phyloP scores from a whole-genome alignment of 2,113 vertebrate genomes.

The Rattus rattus region DNA sequence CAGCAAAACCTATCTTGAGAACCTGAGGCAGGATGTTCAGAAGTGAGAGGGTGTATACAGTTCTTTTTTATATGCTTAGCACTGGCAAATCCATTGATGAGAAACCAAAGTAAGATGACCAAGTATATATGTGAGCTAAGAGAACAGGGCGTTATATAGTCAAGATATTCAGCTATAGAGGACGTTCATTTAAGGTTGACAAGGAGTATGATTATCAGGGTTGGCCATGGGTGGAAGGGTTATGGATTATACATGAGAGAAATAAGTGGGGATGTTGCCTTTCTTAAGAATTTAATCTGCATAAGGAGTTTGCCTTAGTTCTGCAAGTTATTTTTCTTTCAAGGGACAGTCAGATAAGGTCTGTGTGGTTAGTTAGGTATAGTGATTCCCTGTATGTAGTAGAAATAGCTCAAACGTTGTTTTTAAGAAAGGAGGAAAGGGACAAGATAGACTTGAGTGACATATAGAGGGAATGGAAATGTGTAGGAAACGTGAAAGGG shows the following conservation, averaged over 20 bases:
- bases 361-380: conserved; percentile 38
- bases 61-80: conserved; percentile 40
- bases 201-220: conserved; percentile 13
- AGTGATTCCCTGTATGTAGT: conserved; percentile 23
- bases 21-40: background rate
- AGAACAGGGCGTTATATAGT: background rate
- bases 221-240: background rate
- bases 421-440: conserved; percentile 21
- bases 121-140: conserved; percentile 41
- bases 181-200: conserved; percentile 26
- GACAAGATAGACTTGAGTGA: background rate
- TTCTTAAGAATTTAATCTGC: conserved; percentile 43
- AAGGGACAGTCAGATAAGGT: conserved; percentile 41
- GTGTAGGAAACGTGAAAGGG: background rate
- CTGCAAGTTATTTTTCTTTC: conserved; percentile 48
- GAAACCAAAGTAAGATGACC: conserved; percentile 66
- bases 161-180: background rate
- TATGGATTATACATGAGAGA: background rate
- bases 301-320: conserved; percentile 53
- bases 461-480: conserved; percentile 45
- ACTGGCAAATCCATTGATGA: conserved; percentile 51
- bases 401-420: conserved; percentile 23
- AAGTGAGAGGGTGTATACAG: background rate
- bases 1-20: conserved; percentile 4
- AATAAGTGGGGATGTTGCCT: conserved; percentile 43